Evolutionary conservation across 2,797 vertebrate species (phyloP).

Genomic region (Peromyscus nudipes): DNA sequence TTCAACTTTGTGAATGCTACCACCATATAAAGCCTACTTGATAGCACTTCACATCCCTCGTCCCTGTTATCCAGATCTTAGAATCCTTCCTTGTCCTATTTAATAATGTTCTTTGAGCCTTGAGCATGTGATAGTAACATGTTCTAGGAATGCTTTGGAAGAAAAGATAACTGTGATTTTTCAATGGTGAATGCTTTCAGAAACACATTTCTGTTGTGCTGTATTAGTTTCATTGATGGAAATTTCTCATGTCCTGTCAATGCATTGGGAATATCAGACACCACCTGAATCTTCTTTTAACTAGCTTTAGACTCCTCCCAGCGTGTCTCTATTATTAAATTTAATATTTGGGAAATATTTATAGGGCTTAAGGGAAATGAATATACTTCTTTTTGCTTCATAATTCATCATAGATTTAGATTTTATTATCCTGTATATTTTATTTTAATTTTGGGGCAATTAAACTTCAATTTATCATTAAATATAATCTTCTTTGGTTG

Average conservation of each 20-base stretch:
- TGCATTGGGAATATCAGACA: neutral
- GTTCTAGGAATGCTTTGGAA: neutral
- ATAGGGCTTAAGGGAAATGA: neutral
- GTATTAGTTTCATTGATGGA: neutral
- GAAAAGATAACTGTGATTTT: neutral
- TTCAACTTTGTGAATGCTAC: neutral
- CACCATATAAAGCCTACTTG: neutral
- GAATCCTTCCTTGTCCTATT: neutral
- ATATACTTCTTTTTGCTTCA: neutral
- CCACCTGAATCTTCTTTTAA: neutral
- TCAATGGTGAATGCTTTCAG: neutral
- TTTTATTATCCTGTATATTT: slow-evolving; percentile 60
- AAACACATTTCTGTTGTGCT: neutral
- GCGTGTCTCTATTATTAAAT: neutral
- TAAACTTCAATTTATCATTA: slow-evolving; percentile 64
- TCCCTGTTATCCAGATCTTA: neutral
- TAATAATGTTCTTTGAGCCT: neutral
- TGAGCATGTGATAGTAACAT: neutral
- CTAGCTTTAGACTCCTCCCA: neutral
- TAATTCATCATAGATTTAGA: slow-evolving; percentile 52
- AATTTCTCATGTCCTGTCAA: neutral
- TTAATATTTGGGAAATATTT: slow-evolving; percentile 5
- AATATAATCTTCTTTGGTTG: slow-evolving; percentile 67
- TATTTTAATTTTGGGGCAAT: slow-evolving; percentile 69
- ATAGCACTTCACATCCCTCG: neutral